A percentile compares a stretch with the other conserved stretches of the same genome.
Evolutionary conservation across 2,113 vertebrate species (phyloP).

Genomic region (Stegostoma tigrinum): DNA sequence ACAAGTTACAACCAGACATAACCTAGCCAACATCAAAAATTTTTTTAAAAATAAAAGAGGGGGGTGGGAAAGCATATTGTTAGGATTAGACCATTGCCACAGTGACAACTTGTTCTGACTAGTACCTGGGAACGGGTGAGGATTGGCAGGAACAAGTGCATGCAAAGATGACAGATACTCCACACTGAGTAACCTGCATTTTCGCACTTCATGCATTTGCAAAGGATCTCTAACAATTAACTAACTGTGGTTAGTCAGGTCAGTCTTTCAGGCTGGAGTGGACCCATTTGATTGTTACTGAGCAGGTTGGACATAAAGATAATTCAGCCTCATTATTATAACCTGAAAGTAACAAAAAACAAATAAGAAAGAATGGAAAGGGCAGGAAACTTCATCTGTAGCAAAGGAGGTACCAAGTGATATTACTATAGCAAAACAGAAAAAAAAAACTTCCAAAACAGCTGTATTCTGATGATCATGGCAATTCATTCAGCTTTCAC

Average conservation of each 20-base stretch:
- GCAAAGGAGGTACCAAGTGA: not conserved
- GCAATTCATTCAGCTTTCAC: not conserved
- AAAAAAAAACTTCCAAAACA: not conserved
- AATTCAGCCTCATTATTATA: no score
- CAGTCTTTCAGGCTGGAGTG: not conserved
- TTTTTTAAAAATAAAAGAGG: no score
- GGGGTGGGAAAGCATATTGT: no score
- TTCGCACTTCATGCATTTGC: no score
- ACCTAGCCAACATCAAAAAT: no score
- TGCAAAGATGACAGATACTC: not conserved
- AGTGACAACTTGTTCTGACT: not conserved
- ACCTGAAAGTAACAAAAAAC: no score
- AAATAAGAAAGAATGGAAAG: no score
- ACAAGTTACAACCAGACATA: no score
- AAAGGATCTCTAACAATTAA: no score
- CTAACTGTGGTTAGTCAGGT: no score
- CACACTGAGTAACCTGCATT: not conserved
- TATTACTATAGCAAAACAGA: not conserved
- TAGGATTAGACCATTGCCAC: not conserved
- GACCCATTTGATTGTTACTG: not conserved
- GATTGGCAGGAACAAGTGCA: not conserved
- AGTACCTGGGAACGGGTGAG: not conserved
- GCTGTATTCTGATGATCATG: not conserved
- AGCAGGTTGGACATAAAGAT: not conserved
- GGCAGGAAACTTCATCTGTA: not conserved